phyloP scores from a whole-genome alignment of 2,797 vertebrate species.

The Loris lydekkerianus region DNA sequence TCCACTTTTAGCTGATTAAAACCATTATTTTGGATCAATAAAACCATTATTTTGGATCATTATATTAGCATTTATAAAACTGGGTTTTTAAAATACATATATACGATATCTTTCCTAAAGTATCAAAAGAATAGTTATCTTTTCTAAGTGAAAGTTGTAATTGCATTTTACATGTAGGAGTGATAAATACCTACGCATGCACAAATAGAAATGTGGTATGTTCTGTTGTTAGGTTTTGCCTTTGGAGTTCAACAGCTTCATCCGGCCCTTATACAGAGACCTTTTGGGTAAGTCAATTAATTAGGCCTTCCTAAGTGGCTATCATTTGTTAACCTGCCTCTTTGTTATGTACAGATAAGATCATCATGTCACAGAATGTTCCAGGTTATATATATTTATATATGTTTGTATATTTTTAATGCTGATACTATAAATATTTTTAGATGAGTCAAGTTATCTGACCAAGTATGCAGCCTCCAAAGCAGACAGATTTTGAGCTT shows the following conservation, averaged over 20 bases:
- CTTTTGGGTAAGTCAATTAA: conserved; percentile 96
- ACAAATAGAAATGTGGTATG: conserved; percentile 85
- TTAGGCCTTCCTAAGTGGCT: conserved; percentile 59
- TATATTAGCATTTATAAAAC: conserved; percentile 15
- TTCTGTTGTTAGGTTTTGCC: conserved; percentile 94
- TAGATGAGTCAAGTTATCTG: conserved; percentile 90
- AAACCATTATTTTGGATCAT: neutral
- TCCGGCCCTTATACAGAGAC: conserved; percentile 99
- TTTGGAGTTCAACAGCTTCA: conserved; percentile 99
- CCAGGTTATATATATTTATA: conserved; percentile 74
- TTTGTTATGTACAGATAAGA: conserved; percentile 80
- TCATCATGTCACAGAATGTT: conserved; percentile 79
- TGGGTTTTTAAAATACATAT: neutral
- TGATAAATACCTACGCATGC: conserved; percentile 53
- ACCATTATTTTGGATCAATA: neutral
- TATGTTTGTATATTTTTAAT: conserved; percentile 80
- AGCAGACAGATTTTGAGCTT: conserved; percentile 84
- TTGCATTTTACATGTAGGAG: neutral
- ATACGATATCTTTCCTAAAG: neutral
- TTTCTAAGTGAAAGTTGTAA: conserved; percentile 60
- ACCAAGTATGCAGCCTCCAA: conserved; percentile 82
- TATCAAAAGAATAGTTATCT: neutral
- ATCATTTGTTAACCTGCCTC: conserved; percentile 79
- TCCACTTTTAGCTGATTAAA: conserved; percentile 14
- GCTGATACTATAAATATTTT: conserved; percentile 86